Evolutionary conservation across 2,113 vertebrate species (phyloP), one percentile per base, ranked within the genome.

Genomic region (Tupaia tana): DNA sequence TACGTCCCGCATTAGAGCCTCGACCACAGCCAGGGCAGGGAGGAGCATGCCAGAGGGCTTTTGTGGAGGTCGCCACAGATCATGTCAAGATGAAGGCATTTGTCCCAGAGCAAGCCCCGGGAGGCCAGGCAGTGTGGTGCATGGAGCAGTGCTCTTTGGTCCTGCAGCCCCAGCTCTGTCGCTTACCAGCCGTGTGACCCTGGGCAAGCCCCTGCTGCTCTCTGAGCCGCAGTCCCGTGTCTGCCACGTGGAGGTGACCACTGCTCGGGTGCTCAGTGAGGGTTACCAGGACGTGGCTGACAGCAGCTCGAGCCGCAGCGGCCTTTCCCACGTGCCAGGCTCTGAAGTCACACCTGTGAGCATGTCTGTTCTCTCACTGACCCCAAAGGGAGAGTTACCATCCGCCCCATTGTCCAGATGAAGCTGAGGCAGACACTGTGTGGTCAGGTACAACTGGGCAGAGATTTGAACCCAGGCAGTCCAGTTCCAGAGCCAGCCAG

Each of bases 271-370:
- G 54, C 24, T 58, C 54, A 20, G 61, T 7, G 52, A 64, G 5
- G n/a, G 54, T 90, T 8, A 18, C n/a, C 6, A 13, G 24, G 15
- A 58, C 0, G 19, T 18, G 1, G 0, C 15, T 3, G 18, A 24
- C 0, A n/a, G 58, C 12, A 12, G 22, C 94, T 4, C 2, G 18
- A 29, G 70, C 81, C 29, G 89, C 70, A 1, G 22, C 1, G 15
- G 19, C 66, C 29, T 24, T 59, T 43, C 31, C 7, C 4, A 0
- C 1, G 3, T 12, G 31, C 43, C 63, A 11, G 20, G 52, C 66
- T 86, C 25, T 82, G 52, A 9, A n/a, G 84, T 71, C 8, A 2
- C 2, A 0, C 43, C 74, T 64, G 1, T 20, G 58, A n/a, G 34
- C 6, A 2, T 2, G 20, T 14, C 4, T 1, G 9, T 34, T 20